These are phyloP conservation scores for Sanderia malayensis DNA, from an alignment of 30 jellyfish, hydroid and myxozoan genomes.

Conservation along the genomic window DNA sequence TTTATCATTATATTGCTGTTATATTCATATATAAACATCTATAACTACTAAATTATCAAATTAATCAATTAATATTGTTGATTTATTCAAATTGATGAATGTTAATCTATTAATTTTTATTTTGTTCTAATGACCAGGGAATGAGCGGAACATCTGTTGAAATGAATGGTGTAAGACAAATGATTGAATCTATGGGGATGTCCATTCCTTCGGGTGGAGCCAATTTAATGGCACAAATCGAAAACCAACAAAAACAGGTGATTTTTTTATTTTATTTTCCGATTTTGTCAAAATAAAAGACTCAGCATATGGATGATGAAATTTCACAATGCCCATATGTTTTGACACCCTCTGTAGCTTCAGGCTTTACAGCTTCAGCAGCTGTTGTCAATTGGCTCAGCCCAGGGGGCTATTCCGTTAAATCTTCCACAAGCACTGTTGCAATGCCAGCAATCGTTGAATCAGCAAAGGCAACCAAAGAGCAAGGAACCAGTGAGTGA, in stretches of 20 bases:
- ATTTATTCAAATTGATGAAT: no score
- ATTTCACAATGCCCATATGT: no score
- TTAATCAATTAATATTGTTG: no score
- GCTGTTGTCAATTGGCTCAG: conserved; percentile 32
- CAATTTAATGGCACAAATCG: conserved; percentile 65
- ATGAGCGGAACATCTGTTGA: conserved; percentile 41
- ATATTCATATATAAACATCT: no score
- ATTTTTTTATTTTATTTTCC: neutral
- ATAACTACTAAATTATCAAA: no score
- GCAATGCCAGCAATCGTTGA: neutral
- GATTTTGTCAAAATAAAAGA: no score
- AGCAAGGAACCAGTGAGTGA: conserved; percentile 6
- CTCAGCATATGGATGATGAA: no score
- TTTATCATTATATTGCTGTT: no score
- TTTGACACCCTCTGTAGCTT: neutral
- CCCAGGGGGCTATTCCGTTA: conserved; percentile 10
- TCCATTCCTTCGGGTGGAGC: conserved; percentile 60
- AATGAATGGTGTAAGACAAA: conserved; percentile 58
- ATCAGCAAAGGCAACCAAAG: neutral
- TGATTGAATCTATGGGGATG: conserved; percentile 66
- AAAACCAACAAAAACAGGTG: conserved; percentile 79
- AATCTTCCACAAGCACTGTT: neutral
- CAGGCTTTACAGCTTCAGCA: conserved; percentile 56
- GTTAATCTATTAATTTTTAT: no score
- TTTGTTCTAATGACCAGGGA: no score